Evolutionary conservation across 2,888 invertebrate genomes (phyloP).

Genomic region (Alloscopus bannaensis): DNA sequence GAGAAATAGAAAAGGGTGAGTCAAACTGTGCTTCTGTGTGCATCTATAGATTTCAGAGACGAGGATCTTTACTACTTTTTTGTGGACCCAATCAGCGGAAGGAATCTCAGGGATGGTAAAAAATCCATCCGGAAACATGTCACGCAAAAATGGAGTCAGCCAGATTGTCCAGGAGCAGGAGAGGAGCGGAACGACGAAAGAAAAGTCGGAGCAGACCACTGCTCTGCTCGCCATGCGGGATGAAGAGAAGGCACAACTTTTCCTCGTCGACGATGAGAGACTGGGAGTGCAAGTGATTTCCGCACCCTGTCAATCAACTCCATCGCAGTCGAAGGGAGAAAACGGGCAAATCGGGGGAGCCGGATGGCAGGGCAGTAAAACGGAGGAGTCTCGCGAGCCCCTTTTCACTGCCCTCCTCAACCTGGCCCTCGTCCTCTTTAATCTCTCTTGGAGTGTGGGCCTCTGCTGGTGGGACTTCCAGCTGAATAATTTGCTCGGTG

Average conservation of each 20-base stretch:
- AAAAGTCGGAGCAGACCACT: slow-evolving; percentile 39
- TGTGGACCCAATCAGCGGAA: slow-evolving; percentile 37
- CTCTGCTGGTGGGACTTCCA: slow-evolving; percentile 63
- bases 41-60: too few species aligned
- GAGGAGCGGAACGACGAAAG: slow-evolving; percentile 12
- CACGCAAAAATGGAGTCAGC: slow-evolving; percentile 42
- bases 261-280: slow-evolving; percentile 33
- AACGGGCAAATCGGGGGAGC: neutral
- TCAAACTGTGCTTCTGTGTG: too few species aligned
- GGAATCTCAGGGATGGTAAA: slow-evolving; percentile 40
- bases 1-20: too few species aligned
- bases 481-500: slow-evolving; percentile 45
- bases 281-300: slow-evolving; percentile 42
- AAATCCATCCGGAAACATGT: slow-evolving; percentile 61
- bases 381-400: slow-evolving; percentile 28
- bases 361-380: neutral
- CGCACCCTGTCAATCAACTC: slow-evolving; percentile 55
- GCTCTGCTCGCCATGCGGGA: slow-evolving; percentile 13
- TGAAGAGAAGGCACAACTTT: slow-evolving; percentile 32
- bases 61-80: too few species aligned
- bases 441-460: slow-evolving; percentile 59
- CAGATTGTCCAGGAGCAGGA: slow-evolving; percentile 24
- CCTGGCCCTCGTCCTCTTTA: slow-evolving; percentile 44
- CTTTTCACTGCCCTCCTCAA: slow-evolving; percentile 50
- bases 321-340: neutral